Conservation (phyloP, 2,888 invertebrate genomes). For the Patella ulyssiponensis region DNA sequence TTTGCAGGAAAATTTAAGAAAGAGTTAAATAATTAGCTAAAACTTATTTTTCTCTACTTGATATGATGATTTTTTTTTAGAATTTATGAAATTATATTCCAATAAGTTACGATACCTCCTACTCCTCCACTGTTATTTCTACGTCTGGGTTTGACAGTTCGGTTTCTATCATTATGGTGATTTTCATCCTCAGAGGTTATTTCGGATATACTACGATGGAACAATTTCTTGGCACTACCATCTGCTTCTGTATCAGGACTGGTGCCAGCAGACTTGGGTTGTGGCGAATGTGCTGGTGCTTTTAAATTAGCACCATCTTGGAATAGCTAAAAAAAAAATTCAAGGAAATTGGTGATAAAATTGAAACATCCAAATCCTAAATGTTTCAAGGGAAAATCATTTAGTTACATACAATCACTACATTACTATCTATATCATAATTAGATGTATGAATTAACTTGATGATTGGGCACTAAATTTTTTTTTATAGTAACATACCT, state of each 20-base stretch:
- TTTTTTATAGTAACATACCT: conserved; percentile 38
- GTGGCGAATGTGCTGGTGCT: conserved; percentile 9
- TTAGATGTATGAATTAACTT: too few species aligned
- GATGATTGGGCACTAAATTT: background rate
- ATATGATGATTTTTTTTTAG: too few species aligned
- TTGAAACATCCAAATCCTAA: background rate
- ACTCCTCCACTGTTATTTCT: conserved; percentile 81
- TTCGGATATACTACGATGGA: conserved; percentile 70
- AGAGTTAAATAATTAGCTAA: too few species aligned
- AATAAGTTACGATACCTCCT: conserved; percentile 61
- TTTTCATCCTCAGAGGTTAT: conserved; percentile 61
- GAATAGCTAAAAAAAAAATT: background rate
- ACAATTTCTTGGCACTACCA: conserved; percentile 35
- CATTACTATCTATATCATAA: too few species aligned
- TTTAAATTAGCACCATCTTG: background rate
- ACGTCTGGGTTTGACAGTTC: conserved; percentile 51
- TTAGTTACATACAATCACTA: too few species aligned
- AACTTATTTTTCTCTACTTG: too few species aligned
- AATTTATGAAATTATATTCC: too few species aligned
- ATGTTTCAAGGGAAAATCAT: background rate
- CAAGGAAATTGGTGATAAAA: background rate
- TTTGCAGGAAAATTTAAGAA: too few species aligned
- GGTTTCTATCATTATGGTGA: conserved; percentile 56
- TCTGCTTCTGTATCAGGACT: conserved; percentile 61
- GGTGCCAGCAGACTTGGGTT: conserved; percentile 62